Conservation (phyloP, 2,888 invertebrate genomes). For the Stenoptilia bipunctidactyla region DNA sequence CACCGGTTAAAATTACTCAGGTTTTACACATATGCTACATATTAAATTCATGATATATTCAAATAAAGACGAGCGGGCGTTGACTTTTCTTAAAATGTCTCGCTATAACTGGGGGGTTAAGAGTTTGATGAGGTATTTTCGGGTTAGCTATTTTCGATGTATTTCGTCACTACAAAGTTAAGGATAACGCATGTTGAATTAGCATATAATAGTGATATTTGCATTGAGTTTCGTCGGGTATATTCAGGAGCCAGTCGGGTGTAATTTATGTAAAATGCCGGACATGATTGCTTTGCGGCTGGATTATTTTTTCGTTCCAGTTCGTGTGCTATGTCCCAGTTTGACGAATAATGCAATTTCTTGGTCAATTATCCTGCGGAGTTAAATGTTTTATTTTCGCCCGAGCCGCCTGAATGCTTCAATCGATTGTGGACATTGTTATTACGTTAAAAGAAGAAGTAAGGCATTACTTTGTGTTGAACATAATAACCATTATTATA, state of each 20-base stretch:
- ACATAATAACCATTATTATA: too few species aligned
- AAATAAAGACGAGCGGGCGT: too few species aligned
- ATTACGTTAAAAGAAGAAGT: too few species aligned
- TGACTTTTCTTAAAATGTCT: too few species aligned
- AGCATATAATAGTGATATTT: conserved; percentile 65
- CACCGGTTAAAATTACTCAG: conserved; percentile 6
- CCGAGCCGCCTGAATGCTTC: too few species aligned
- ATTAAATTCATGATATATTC: too few species aligned
- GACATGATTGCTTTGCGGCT: conserved; percentile 38
- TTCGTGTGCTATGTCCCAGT: conserved; percentile 17
- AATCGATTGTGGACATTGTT: too few species aligned
- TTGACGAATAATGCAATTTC: conserved; percentile 26
- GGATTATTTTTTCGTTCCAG: conserved; percentile 29
- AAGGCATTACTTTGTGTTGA: too few species aligned
- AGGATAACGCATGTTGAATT: conserved; percentile 45
- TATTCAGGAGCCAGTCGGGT: conserved; percentile 56
- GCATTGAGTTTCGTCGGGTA: conserved; percentile 49
- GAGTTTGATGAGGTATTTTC: too few species aligned
- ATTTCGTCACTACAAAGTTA: too few species aligned
- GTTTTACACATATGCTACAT: not conserved
- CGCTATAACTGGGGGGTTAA: too few species aligned
- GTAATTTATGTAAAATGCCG: conserved; percentile 65
- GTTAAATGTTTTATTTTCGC: not conserved
- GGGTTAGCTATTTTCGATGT: too few species aligned
- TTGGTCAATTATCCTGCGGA: conserved; percentile 13